These are phyloP conservation scores for Enteromius paludinosus DNA, from an alignment of 2,797 vertebrate genomes.

Conservation along the genomic window DNA sequence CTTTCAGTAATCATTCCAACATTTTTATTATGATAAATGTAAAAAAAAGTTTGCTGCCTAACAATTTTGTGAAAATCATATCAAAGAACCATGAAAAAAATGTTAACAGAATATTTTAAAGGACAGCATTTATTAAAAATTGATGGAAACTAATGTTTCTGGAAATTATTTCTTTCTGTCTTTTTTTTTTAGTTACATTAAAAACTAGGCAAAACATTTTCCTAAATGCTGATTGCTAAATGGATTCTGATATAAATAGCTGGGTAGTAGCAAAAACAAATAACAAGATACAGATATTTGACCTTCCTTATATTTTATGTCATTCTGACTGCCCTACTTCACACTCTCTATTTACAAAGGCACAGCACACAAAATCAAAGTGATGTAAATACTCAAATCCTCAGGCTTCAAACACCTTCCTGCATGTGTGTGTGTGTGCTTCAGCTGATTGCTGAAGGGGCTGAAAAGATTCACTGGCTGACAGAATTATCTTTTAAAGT, in stretches of 20 bases:
- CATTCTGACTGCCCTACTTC: not conserved
- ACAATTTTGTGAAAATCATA: not conserved
- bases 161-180: not conserved
- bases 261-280: not conserved
- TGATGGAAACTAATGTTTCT: not conserved
- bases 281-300: not conserved
- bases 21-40: not conserved
- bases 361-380: slow-evolving; percentile 69
- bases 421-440: slow-evolving; percentile 33
- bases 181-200: not conserved
- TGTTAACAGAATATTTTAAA: not conserved
- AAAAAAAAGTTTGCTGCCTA: not conserved
- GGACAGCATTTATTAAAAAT: not conserved
- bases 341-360: slow-evolving; percentile 18
- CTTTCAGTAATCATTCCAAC: not conserved
- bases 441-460: slow-evolving; percentile 63
- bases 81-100: too few relatives aligned
- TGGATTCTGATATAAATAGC: not conserved
- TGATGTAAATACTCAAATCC: slow-evolving; percentile 54
- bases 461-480: slow-evolving; percentile 68
- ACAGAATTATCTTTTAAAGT: slow-evolving; percentile 61
- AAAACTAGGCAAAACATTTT: not conserved
- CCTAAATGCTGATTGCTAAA: not conserved
- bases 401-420: slow-evolving; percentile 74
- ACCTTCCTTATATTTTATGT: not conserved